Percentiles rank a stretch among this genome's conserved stretches.
phyloP scores from a whole-genome alignment of 2,797 vertebrate genomes.

The Cryptoprocta ferox region DNA sequence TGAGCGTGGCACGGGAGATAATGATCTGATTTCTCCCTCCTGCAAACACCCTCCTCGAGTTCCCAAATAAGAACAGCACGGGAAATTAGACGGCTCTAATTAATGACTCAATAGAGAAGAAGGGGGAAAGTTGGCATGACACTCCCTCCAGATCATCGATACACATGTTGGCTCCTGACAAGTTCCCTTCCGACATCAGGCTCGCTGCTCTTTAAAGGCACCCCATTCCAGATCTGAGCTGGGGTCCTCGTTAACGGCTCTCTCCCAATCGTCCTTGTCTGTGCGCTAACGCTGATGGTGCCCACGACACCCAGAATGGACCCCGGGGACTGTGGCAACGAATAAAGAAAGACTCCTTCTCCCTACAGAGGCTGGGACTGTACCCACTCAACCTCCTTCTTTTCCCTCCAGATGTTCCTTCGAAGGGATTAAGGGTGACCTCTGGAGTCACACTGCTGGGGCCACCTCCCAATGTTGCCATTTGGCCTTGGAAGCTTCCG shows the following conservation, averaged over 20 bases:
- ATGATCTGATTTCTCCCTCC: slow-evolving; percentile 49
- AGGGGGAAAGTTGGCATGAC: slow-evolving; percentile 73
- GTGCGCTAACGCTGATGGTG: background rate
- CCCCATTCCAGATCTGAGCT: background rate
- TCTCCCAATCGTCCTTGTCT: background rate
- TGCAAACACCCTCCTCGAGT: background rate
- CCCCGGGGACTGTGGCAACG: background rate
- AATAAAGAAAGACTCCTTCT: background rate
- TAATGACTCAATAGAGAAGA: slow-evolving; percentile 83
- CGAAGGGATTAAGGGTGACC: background rate
- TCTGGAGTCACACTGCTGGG: background rate
- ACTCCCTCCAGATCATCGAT: slow-evolving; percentile 76
- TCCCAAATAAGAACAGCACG: slow-evolving; percentile 53
- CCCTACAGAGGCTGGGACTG: background rate
- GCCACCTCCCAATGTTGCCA: background rate
- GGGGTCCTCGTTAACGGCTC: accelerated
- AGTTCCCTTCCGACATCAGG: background rate
- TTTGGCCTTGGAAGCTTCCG: background rate
- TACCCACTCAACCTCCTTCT: background rate
- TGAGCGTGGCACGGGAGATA: slow-evolving; percentile 28
- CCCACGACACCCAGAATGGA: background rate
- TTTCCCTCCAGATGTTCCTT: background rate
- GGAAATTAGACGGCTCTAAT: slow-evolving; percentile 84
- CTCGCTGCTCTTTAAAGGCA: background rate
- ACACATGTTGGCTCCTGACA: slow-evolving; percentile 14